Base-by-base conservation (phyloP, 2,888 invertebrate species). In the Lobophora halterata region DNA sequence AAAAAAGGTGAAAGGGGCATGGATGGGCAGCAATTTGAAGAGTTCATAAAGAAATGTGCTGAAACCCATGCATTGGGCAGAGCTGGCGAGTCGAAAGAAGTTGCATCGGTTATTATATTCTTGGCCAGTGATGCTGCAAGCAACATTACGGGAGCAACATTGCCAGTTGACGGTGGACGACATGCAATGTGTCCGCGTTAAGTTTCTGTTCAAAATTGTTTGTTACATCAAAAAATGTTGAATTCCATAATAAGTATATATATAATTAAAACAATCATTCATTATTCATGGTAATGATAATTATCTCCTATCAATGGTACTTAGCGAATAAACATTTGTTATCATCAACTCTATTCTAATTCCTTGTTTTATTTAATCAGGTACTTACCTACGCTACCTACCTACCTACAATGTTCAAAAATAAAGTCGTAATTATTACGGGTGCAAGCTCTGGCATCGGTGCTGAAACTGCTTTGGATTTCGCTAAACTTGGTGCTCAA, bases 111-210 rank as follows among this genome's bases (percentile, higher is more conserved):
- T 0, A 97, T 99, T 49, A 91, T 92, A 21, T 99, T 97, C 76
- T 88, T 99, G 44, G 97, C 98, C 1, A 93, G 96, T 49, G 93
- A 94, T 38, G 91, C 91, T 52, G 91, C 95, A 1, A 94, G 94
- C 55, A 96, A 94, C 70, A 93, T 95, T 9, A 97, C 97, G 13
- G 97, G 96, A 2, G 94, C 90, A 11, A 92, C 91, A 9, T 60
- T 97, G 14, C 93, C 95, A 2, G 93, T 97, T 7, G 97, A 97
- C 78, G 97, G 97, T 6, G 97, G 97, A 1, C 87, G 95, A 39
- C 94, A 95, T 72, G 93, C 93, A 5, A 93, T 95, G 92, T 96
- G 96, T 50, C 95, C 96, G 14, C 90, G 95, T 61, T 94, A 89
- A 89, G 23, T 7, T 12, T 13, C n/a, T n/a, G n/a, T n/a, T n/a